These are phyloP conservation scores for Cactoblastis cactorum DNA, from an alignment of 2,888 invertebrate genomes.

Conservation along the genomic window DNA sequence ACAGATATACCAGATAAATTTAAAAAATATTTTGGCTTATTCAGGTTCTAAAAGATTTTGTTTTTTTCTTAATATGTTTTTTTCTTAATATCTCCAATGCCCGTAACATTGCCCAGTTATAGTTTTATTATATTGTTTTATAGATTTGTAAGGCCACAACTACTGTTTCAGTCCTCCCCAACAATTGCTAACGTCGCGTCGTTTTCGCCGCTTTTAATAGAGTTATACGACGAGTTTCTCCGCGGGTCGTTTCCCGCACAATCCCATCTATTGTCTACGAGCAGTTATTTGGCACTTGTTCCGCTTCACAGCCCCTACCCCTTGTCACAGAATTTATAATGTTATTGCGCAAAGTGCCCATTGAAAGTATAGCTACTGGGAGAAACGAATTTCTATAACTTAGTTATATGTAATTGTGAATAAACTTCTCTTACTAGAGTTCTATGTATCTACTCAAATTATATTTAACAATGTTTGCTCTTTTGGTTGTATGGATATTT, in stretches of 20 bases:
- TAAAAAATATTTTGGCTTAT: too few species aligned
- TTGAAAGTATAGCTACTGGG: neutral
- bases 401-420: too few species aligned
- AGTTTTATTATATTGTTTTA: neutral
- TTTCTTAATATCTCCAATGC: too few species aligned
- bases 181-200: neutral
- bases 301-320: conserved; percentile 39
- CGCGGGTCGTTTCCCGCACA: conserved; percentile 26
- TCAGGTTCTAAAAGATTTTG: too few species aligned
- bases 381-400: neutral
- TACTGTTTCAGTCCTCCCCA: too few species aligned
- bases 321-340: conserved; percentile 24
- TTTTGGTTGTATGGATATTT: too few species aligned
- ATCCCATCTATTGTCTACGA: conserved; percentile 39
- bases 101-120: neutral
- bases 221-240: conserved; percentile 13
- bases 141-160: too few species aligned
- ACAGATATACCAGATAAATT: too few species aligned
- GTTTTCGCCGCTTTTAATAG: conserved; percentile 4
- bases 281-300: conserved; percentile 57
- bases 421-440: too few species aligned
- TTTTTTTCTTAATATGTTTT: too few species aligned
- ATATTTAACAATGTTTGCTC: too few species aligned
- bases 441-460: too few species aligned
- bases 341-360: neutral